Evolutionary conservation across 1,140 invertebrate genomes (phyloP).

Genomic region (Macrobrachium nipponense): DNA sequence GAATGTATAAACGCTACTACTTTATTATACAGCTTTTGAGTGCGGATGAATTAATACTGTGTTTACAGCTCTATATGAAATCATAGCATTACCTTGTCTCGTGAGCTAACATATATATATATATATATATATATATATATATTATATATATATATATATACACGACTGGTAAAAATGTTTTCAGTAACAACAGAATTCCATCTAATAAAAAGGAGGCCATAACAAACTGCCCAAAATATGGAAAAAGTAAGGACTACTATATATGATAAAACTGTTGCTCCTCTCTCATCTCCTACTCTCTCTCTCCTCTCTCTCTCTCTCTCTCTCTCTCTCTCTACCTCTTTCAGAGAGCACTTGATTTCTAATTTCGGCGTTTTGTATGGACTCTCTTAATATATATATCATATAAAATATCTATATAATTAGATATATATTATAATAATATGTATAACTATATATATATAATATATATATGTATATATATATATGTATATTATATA

Average conservation of each 20-base stretch:
- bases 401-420: conserved; percentile 15
- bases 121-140: conserved; percentile 20
- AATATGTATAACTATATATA: conserved; percentile 8
- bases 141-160: conserved; percentile 18
- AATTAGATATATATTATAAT: conserved; percentile 13
- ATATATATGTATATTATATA: neutral
- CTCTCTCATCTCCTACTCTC: conserved; percentile 1
- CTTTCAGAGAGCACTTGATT: neutral
- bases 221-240: too few relatives aligned
- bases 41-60: too few relatives aligned
- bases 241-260: too few relatives aligned
- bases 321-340: conserved; percentile 2
- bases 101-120: neutral
- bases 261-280: too few relatives aligned
- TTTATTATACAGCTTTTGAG: too few relatives aligned
- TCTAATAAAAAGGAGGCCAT: too few relatives aligned
- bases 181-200: too few relatives aligned
- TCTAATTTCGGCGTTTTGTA: neutral
- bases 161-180: too few relatives aligned
- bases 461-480: neutral
- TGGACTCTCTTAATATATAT: neutral
- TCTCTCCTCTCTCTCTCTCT: conserved; percentile 5
- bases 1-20: too few relatives aligned
- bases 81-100: too few relatives aligned
- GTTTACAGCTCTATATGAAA: too few relatives aligned